Evolutionary conservation across 1,140 invertebrate genomes (phyloP).

Genomic region (Drosophila orosa): DNA sequence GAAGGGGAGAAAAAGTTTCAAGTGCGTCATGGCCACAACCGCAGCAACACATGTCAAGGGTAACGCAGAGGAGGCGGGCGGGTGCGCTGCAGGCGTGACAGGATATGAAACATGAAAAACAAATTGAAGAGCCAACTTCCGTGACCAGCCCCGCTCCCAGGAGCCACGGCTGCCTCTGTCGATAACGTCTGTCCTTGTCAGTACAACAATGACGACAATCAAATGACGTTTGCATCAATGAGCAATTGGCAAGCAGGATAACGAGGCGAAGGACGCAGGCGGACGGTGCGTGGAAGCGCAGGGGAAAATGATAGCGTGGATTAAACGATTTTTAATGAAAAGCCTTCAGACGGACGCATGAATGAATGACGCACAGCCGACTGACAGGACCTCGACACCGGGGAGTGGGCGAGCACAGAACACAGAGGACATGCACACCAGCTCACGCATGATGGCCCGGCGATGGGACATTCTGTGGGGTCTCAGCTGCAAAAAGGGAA

Average conservation of each 20-base stretch:
- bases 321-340: slow-evolving; percentile 84
- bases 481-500: slow-evolving; percentile 68
- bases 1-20: slow-evolving; percentile 33
- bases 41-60: slow-evolving; percentile 63
- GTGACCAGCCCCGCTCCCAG: slow-evolving; percentile 19
- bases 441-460: slow-evolving; percentile 5
- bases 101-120: slow-evolving; percentile 76
- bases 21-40: slow-evolving; percentile 55
- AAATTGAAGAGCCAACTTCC: slow-evolving; percentile 78
- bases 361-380: slow-evolving; percentile 50
- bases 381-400: slow-evolving; percentile 35
- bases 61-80: neutral
- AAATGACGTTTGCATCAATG: slow-evolving; percentile 83
- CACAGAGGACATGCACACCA: slow-evolving; percentile 23
- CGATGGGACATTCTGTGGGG: slow-evolving; percentile 11
- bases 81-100: slow-evolving; percentile 29
- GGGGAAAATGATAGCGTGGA: slow-evolving; percentile 76
- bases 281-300: slow-evolving; percentile 20
- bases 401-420: slow-evolving; percentile 8
- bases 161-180: slow-evolving; percentile 14
- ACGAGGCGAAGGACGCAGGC: slow-evolving; percentile 21
- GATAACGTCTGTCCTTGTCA: slow-evolving; percentile 65
- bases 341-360: slow-evolving; percentile 71
- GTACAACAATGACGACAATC: slow-evolving; percentile 81
- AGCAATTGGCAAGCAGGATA: slow-evolving; percentile 73